phyloP scores from a whole-genome alignment of 2,888 invertebrate species.

The Acheta domesticus region DNA sequence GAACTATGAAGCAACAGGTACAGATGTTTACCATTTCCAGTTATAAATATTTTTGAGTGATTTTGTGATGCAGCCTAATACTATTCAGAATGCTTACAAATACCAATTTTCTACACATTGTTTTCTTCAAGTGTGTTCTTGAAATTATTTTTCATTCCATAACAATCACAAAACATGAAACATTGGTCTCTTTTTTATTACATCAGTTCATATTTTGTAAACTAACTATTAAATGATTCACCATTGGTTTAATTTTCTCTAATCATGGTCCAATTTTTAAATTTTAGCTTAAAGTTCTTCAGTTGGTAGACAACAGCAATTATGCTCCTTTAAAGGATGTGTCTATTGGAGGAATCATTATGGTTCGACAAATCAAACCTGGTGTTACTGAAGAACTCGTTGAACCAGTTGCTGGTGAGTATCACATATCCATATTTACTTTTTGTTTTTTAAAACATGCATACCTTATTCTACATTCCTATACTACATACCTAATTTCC shows the following conservation, averaged over 20 bases:
- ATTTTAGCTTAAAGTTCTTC: slow-evolving; percentile 57
- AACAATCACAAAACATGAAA: too few relatives aligned
- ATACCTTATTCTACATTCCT: too few relatives aligned
- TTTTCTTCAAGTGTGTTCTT: too few relatives aligned
- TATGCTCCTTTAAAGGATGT: slow-evolving; percentile 89
- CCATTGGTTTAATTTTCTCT: slow-evolving; percentile 22
- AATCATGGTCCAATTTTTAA: slow-evolving; percentile 34
- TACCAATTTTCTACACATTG: too few relatives aligned
- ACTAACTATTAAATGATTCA: too few relatives aligned
- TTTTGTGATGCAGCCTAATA: not conserved
- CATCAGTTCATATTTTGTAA: too few relatives aligned
- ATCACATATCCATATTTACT: not conserved
- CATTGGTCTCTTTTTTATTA: too few relatives aligned
- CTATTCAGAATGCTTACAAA: too few relatives aligned
- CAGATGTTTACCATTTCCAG: not conserved
- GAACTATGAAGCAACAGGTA: slow-evolving; percentile 86
- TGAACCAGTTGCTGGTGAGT: slow-evolving; percentile 76
- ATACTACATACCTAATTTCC: too few relatives aligned
- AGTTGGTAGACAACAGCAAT: slow-evolving; percentile 73
- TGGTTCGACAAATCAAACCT: slow-evolving; percentile 82
- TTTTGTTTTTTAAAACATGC: too few relatives aligned
- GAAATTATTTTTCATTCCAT: too few relatives aligned
- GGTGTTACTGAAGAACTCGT: slow-evolving; percentile 78
- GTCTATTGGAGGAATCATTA: slow-evolving; percentile 91
- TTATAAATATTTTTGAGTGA: not conserved